A percentile compares a stretch with the other conserved stretches of the same genome.
Conservation (phyloP, 2,888 invertebrate genomes). For the Mantis religiosa region DNA sequence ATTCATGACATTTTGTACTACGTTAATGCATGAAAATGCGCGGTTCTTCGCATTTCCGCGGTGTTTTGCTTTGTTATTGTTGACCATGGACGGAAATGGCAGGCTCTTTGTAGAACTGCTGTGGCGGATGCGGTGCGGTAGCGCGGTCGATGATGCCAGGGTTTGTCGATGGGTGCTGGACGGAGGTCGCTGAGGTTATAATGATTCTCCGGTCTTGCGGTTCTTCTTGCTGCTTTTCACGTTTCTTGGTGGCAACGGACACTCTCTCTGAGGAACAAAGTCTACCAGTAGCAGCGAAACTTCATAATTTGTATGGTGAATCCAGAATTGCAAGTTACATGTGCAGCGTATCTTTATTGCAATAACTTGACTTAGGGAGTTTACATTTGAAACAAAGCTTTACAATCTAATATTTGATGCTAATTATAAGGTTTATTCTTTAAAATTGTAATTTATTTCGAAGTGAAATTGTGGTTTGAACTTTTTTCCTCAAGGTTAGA, state of each 20-base stretch:
- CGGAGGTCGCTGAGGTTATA: background rate
- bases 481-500: too few relatives aligned
- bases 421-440: too few relatives aligned
- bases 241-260: too few relatives aligned
- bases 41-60: background rate
- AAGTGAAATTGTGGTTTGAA: too few relatives aligned
- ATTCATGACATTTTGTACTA: background rate
- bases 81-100: background rate
- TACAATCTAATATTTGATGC: too few relatives aligned
- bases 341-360: too few relatives aligned
- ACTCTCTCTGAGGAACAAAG: background rate
- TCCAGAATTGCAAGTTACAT: too few relatives aligned
- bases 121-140: background rate
- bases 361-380: too few relatives aligned
- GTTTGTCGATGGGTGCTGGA: background rate
- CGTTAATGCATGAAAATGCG: background rate
- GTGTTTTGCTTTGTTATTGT: background rate
- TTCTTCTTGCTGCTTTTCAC: background rate
- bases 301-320: too few relatives aligned
- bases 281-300: background rate
- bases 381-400: too few relatives aligned
- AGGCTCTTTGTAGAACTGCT: background rate
- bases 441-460: too few relatives aligned
- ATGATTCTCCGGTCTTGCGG: background rate
- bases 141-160: too few relatives aligned